phyloP scores from a whole-genome alignment of 2,888 invertebrate genomes.

The Eremobia ochroleuca region DNA sequence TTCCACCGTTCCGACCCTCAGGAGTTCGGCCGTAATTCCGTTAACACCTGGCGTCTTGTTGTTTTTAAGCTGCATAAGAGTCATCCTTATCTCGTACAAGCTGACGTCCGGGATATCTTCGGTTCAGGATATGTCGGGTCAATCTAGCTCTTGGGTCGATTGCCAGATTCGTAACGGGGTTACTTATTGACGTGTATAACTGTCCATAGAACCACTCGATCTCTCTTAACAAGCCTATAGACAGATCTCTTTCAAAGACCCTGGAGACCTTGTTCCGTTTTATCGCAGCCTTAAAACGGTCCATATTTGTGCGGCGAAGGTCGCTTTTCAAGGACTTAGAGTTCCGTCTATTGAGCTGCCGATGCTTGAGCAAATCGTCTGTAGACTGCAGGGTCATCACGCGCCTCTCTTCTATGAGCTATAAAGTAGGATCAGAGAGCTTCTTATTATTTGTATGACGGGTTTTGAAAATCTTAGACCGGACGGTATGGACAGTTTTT shows the following conservation, averaged over 20 bases:
- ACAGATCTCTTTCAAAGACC: neutral
- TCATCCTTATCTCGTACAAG: neutral
- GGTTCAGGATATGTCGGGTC: neutral
- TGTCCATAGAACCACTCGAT: neutral
- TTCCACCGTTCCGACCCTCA: too few species aligned
- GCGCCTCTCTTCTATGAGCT: too few species aligned
- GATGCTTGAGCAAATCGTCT: neutral
- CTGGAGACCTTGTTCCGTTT: neutral
- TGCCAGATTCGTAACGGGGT: constrained; percentile 1
- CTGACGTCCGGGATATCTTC: neutral
- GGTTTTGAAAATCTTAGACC: too few species aligned
- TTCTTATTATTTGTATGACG: too few species aligned
- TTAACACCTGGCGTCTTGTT: neutral
- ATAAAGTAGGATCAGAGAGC: too few species aligned
- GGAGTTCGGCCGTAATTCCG: neutral
- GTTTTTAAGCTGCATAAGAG: neutral
- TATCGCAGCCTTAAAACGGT: too few species aligned
- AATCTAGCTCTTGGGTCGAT: neutral
- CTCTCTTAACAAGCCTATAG: neutral
- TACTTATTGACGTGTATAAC: neutral
- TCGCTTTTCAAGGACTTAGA: too few species aligned
- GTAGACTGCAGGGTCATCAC: too few species aligned
- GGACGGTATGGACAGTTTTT: neutral
- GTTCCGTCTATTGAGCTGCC: neutral
- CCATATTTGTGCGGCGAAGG: too few species aligned